phyloP scores from a whole-genome alignment of 2,888 invertebrate genomes.

The Archaeoteleia sp. region DNA sequence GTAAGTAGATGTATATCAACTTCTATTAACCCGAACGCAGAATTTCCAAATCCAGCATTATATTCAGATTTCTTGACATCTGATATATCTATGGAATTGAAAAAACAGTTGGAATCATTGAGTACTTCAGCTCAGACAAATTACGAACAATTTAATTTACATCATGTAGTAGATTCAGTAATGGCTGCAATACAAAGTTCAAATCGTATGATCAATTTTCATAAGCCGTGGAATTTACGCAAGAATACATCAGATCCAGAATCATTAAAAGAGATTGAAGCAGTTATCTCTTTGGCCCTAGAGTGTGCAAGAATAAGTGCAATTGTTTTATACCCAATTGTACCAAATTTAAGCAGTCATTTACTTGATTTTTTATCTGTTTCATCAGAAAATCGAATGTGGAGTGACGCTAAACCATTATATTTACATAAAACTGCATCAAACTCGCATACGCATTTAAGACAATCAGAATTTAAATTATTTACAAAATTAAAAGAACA shows the following conservation, averaged over 20 bases:
- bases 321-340: constrained; percentile 89
- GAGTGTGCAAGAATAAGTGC: constrained; percentile 88
- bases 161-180: constrained; percentile 87
- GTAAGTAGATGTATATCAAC: constrained; percentile 86
- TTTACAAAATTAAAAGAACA: constrained; percentile 46
- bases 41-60: constrained; percentile 81
- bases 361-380: constrained; percentile 83
- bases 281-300: constrained; percentile 87
- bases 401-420: constrained; percentile 74
- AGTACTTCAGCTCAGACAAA: constrained; percentile 80
- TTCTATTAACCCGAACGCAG: constrained; percentile 85
- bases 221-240: constrained; percentile 91
- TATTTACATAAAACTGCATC: constrained; percentile 41
- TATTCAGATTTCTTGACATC: constrained; percentile 74
- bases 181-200: constrained; percentile 85
- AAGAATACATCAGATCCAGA: constrained; percentile 76
- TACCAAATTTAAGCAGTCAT: constrained; percentile 83
- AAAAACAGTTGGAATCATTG: constrained; percentile 76
- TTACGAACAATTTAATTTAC: constrained; percentile 86
- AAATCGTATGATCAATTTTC: constrained; percentile 90
- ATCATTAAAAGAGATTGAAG: constrained; percentile 79
- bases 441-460: constrained; percentile 1
- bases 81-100: constrained; percentile 77
- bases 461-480: constrained; percentile 19
- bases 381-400: constrained; percentile 74